Conservation (phyloP, 2,888 invertebrate species). For the Hydropsyche betteni region DNA sequence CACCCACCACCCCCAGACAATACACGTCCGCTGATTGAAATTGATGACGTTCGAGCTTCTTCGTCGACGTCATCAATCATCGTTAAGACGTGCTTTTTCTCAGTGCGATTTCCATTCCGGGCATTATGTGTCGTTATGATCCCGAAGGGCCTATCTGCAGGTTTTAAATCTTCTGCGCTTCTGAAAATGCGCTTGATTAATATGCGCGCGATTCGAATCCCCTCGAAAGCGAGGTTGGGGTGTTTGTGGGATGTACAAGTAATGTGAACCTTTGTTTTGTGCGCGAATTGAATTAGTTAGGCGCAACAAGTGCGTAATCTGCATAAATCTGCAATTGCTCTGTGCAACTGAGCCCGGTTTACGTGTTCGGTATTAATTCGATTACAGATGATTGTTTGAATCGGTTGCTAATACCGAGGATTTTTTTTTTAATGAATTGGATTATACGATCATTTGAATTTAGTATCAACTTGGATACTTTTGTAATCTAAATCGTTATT, state of each 20-base stretch:
- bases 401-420: too few species aligned
- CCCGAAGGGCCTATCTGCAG: conserved; percentile 1
- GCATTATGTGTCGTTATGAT: conserved; percentile 38
- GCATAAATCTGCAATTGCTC: neutral
- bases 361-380: too few species aligned
- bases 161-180: too few species aligned
- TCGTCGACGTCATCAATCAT: conserved; percentile 49
- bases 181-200: too few species aligned
- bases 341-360: too few species aligned
- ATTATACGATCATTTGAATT: too few species aligned
- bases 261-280: conserved; percentile 12
- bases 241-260: neutral
- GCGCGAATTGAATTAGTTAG: neutral
- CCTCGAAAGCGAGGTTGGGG: too few species aligned
- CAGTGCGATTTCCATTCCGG: conserved; percentile 37
- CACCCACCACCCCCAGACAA: conserved; percentile 11
- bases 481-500: too few species aligned
- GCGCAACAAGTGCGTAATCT: conserved; percentile 15
- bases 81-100: conserved; percentile 39
- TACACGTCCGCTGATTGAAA: conserved; percentile 47
- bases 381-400: too few species aligned
- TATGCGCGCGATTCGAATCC: too few species aligned
- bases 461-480: too few species aligned
- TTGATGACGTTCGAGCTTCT: conserved; percentile 47
- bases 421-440: too few species aligned